Evolutionary conservation across 2,113 vertebrate species (phyloP).

Genomic region (Axis porcinus): DNA sequence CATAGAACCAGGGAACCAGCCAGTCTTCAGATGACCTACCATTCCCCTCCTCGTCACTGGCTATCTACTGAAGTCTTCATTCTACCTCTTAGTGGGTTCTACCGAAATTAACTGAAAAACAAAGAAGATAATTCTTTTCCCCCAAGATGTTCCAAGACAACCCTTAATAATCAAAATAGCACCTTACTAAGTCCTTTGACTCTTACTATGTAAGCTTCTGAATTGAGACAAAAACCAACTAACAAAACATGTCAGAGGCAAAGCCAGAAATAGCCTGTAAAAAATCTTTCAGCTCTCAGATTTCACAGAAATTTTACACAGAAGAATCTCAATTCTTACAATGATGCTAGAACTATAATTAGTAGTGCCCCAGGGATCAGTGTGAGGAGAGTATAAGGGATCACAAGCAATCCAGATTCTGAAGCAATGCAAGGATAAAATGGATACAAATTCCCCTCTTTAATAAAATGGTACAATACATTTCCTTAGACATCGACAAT

Average conservation of each 20-base stretch:
- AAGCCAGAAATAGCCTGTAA: background rate
- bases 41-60: background rate
- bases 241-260: background rate
- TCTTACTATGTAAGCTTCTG: background rate
- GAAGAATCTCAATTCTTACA: background rate
- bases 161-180: background rate
- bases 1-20: background rate
- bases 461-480: background rate
- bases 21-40: background rate
- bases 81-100: background rate
- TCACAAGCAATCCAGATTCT: background rate
- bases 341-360: background rate
- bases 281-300: background rate
- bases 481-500: background rate
- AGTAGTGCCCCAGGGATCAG: background rate
- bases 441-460: background rate
- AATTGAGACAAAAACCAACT: background rate
- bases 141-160: background rate
- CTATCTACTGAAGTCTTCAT: background rate
- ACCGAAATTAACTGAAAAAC: background rate
- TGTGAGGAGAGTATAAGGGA: background rate
- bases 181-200: background rate
- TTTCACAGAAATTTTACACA: background rate
- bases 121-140: background rate
- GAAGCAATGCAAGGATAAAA: background rate